These are phyloP conservation scores for Chiloscyllium plagiosum DNA, from an alignment of 2,113 vertebrate genomes.

Conservation along the genomic window DNA sequence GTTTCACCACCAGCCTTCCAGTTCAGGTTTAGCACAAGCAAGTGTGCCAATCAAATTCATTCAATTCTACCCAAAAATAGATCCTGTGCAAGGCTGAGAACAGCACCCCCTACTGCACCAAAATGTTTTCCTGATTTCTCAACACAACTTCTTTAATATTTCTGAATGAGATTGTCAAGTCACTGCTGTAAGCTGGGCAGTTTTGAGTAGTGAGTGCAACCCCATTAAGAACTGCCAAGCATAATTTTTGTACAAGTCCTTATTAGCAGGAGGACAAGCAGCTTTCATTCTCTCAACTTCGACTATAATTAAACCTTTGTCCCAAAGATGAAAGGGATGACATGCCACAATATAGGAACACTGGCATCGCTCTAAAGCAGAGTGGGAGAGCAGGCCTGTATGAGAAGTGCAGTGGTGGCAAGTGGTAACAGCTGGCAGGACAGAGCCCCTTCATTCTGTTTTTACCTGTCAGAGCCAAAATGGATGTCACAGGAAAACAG, in stretches of 20 bases:
- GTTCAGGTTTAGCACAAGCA: neutral
- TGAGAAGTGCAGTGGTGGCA: too few relatives aligned
- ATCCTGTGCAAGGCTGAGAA: neutral
- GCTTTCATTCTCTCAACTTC: neutral
- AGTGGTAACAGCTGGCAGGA: too few relatives aligned
- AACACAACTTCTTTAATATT: neutral
- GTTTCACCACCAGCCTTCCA: neutral
- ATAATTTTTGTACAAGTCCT: neutral
- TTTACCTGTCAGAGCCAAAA: too few relatives aligned
- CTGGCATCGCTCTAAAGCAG: neutral
- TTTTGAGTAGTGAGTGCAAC: neutral
- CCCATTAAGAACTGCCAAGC: neutral
- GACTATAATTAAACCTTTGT: neutral
- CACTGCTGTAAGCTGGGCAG: neutral
- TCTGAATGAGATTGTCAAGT: neutral
- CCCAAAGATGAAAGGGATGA: neutral
- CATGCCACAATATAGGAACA: neutral
- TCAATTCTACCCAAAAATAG: neutral
- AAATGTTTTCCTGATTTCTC: neutral
- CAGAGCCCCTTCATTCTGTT: too few relatives aligned
- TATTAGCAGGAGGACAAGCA: neutral
- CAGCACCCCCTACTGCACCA: neutral
- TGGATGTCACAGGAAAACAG: too few relatives aligned
- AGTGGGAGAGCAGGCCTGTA: too few relatives aligned
- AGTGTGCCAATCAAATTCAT: neutral